Conservation (phyloP, 2,797 vertebrate genomes). For the Gymnodraco acuticeps region DNA sequence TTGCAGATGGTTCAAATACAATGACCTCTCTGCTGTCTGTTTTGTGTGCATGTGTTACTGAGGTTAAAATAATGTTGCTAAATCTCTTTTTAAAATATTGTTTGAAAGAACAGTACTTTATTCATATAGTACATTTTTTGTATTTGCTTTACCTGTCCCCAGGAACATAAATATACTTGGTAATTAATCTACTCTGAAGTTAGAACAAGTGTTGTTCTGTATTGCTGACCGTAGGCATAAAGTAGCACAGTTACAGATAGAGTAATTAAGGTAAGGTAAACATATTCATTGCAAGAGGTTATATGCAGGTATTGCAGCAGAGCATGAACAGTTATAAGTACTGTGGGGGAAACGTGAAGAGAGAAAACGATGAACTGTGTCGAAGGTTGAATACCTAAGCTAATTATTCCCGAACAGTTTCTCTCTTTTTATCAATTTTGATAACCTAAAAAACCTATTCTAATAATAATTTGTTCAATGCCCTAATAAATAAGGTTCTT, state of each 20-base stretch:
- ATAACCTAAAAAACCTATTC: too few species aligned
- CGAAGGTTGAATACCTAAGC: too few species aligned
- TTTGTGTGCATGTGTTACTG: slow-evolving; percentile 67
- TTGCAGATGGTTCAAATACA: slow-evolving; percentile 45
- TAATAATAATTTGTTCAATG: too few species aligned
- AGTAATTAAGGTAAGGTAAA: background rate
- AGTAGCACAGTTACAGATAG: background rate
- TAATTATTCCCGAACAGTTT: too few species aligned
- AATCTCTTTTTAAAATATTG: slow-evolving; percentile 62
- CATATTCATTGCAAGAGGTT: background rate
- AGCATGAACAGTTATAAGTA: background rate
- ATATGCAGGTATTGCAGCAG: background rate
- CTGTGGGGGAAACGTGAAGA: background rate
- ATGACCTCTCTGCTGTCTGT: slow-evolving; percentile 40
- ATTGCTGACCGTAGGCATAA: background rate
- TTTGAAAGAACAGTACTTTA: slow-evolving; percentile 42
- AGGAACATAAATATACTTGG: background rate
- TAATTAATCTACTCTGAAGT: background rate
- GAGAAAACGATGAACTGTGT: too few species aligned
- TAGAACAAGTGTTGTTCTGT: background rate
- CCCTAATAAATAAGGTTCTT: too few species aligned
- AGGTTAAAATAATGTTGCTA: slow-evolving; percentile 39
- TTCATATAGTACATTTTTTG: slow-evolving; percentile 22
- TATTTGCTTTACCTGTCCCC: background rate
- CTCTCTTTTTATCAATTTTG: too few species aligned